Conservation (phyloP, 1,140 invertebrate species). For the Bombus ignitus region DNA sequence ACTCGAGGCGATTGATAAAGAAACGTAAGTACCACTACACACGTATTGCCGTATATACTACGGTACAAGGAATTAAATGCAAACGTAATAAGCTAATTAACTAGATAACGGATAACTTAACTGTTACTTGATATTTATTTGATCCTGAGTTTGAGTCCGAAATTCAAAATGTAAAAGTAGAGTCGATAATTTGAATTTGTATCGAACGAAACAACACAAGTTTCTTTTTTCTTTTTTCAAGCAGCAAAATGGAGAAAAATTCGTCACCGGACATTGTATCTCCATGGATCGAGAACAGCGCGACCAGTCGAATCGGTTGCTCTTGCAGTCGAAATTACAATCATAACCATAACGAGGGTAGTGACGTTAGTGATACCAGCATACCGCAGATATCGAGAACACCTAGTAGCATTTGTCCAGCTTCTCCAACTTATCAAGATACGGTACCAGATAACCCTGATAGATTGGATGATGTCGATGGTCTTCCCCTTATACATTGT, state of each 20-base stretch:
- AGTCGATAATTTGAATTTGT: background rate
- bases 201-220: background rate
- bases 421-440: slow-evolving; percentile 79
- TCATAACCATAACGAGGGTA: slow-evolving; percentile 70
- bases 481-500: slow-evolving; percentile 89
- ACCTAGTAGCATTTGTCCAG: slow-evolving; percentile 79
- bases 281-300: slow-evolving; percentile 67
- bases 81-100: background rate
- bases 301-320: slow-evolving; percentile 60
- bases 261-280: slow-evolving; percentile 67
- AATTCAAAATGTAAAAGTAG: background rate
- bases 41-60: background rate
- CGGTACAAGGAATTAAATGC: background rate
- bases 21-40: slow-evolving; percentile 70
- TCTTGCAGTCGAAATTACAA: slow-evolving; percentile 57
- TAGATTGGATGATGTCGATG: slow-evolving; percentile 88
- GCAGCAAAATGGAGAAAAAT: slow-evolving; percentile 65
- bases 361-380: slow-evolving; percentile 78
- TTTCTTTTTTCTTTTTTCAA: background rate
- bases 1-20: slow-evolving; percentile 66
- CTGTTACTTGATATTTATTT: background rate
- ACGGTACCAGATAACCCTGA: slow-evolving; percentile 78
- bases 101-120: background rate
- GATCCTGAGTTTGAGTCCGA: background rate
- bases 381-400: slow-evolving; percentile 77